A percentile compares a stretch with the other conserved stretches of the same genome.
Evolutionary conservation across 2,888 invertebrate species (phyloP).

Genomic region (Myopa testacea): DNA sequence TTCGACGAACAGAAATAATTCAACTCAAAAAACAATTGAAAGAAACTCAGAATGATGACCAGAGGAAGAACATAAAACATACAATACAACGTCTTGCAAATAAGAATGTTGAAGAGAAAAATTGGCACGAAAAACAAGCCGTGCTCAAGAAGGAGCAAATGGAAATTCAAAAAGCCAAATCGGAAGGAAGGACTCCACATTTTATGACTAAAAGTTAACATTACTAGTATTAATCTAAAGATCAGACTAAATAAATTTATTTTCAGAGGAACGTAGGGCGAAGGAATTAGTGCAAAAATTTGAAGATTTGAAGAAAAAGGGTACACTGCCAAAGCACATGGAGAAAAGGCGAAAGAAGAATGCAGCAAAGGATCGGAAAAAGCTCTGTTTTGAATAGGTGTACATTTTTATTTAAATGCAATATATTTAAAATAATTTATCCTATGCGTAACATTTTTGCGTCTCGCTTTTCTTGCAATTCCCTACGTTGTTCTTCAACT

Average conservation of each 20-base stretch:
- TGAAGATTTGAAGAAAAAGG: constrained; percentile 81
- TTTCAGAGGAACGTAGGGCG: constrained; percentile 80
- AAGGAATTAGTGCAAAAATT: constrained; percentile 83
- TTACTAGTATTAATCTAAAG: background rate
- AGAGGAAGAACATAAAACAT: constrained; percentile 75
- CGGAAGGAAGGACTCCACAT: constrained; percentile 78
- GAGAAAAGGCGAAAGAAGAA: constrained; percentile 84
- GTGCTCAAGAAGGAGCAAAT: constrained; percentile 71
- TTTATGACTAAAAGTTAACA: constrained; percentile 79
- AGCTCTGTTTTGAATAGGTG: constrained; percentile 61
- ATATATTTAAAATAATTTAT: constrained; percentile 55
- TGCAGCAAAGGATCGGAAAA: constrained; percentile 66
- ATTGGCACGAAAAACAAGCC: constrained; percentile 72
- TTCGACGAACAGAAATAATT: constrained; percentile 78
- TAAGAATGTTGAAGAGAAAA: constrained; percentile 77
- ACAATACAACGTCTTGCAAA: constrained; percentile 83
- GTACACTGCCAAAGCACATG: constrained; percentile 84
- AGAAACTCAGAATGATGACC: constrained; percentile 73
- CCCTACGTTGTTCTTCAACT: constrained; percentile 80
- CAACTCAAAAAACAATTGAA: constrained; percentile 74
- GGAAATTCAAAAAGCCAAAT: constrained; percentile 72
- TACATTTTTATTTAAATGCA: constrained; percentile 25
- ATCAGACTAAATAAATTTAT: background rate
- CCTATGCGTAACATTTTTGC: constrained; percentile 90
- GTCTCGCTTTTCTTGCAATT: constrained; percentile 85